These are phyloP conservation scores for Tetragnatha montana DNA, from an alignment of 2,888 invertebrate species.

Conservation along the genomic window DNA sequence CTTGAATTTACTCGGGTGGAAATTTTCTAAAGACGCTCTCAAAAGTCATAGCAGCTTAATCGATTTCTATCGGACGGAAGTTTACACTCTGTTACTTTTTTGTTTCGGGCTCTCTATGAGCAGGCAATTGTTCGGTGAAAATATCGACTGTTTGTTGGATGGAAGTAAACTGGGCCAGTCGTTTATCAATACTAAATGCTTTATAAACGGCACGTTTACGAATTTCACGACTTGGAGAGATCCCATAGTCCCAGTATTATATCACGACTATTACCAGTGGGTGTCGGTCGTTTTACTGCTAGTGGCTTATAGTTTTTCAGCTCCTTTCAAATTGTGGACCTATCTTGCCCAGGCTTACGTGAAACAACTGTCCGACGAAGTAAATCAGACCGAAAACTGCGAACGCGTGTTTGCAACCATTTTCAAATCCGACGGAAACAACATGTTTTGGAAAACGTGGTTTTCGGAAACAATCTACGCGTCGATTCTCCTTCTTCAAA, in stretches of 20 bases:
- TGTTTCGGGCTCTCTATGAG: not conserved
- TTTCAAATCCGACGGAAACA: not conserved
- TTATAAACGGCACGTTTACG: too few relatives aligned
- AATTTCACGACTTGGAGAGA: too few relatives aligned
- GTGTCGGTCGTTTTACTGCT: not conserved
- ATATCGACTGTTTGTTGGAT: not conserved
- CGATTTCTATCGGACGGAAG: not conserved
- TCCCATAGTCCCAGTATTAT: not conserved
- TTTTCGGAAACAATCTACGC: not conserved
- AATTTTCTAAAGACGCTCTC: too few relatives aligned
- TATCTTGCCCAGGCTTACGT: not conserved
- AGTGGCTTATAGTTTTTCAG: not conserved
- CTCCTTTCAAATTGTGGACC: not conserved
- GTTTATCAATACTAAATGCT: not conserved
- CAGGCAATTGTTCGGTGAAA: not conserved
- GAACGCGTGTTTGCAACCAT: not conserved
- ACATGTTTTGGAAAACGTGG: constrained; percentile 16
- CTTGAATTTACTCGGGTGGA: not conserved
- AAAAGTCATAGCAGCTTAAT: not conserved
- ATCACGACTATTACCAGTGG: constrained; percentile 24
- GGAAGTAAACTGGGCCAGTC: not conserved
- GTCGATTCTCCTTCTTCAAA: not conserved
- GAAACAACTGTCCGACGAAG: not conserved
- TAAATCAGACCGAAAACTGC: not conserved
- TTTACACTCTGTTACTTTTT: not conserved